Percentiles rank a stretch among this genome's conserved stretches.
Conservation (phyloP, 2,113 vertebrate species). For the Muscicapa adusta region DNA sequence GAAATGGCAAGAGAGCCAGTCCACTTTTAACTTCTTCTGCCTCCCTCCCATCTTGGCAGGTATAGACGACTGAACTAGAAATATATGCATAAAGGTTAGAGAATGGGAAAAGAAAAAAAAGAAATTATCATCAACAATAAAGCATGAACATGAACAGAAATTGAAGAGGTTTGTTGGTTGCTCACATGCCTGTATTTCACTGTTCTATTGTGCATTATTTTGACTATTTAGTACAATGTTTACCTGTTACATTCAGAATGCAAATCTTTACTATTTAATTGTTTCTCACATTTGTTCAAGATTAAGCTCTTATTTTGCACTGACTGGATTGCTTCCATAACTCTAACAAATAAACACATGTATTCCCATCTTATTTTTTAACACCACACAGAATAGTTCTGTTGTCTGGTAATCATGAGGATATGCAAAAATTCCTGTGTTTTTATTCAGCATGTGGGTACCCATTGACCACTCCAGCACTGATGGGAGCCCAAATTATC, state of each 20-base stretch:
- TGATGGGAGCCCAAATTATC: background rate
- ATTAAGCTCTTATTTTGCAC: background rate
- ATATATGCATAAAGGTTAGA: background rate
- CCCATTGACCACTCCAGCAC: background rate
- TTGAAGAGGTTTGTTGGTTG: background rate
- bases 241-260: background rate
- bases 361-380: background rate
- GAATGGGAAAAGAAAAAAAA: background rate
- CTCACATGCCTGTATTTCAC: background rate
- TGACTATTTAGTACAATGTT: background rate
- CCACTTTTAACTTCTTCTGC: background rate
- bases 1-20: background rate
- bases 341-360: background rate
- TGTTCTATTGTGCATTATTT: background rate
- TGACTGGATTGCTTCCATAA: background rate
- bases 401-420: background rate
- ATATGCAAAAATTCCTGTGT: background rate
- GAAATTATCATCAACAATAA: background rate
- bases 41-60: background rate
- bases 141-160: background rate
- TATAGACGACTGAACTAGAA: background rate
- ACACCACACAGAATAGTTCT: background rate
- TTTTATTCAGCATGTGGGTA: background rate
- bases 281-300: background rate
- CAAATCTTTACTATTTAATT: background rate